These are phyloP conservation scores for Brotogeris chrysoptera DNA, from an alignment of 2,797 vertebrate genomes.

Conservation along the genomic window DNA sequence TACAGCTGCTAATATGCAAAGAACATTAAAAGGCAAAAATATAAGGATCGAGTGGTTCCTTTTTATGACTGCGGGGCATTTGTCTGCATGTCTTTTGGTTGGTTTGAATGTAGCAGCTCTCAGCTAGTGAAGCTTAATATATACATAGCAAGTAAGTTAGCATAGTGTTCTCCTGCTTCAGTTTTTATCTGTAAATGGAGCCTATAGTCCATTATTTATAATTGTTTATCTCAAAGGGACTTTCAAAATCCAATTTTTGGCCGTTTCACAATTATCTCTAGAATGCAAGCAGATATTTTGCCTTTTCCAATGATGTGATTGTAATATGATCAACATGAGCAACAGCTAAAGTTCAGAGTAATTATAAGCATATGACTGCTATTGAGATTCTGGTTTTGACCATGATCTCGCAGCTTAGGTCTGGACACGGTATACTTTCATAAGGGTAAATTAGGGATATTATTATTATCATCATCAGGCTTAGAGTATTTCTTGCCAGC, in stretches of 20 bases:
- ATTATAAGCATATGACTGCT: background rate
- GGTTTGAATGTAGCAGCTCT: background rate
- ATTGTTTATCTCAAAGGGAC: conserved; percentile 24
- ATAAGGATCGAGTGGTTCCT: background rate
- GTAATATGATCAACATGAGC: background rate
- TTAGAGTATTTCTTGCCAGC: background rate
- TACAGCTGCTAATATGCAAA: background rate
- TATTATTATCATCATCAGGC: background rate
- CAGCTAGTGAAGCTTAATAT: background rate
- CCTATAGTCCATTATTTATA: background rate
- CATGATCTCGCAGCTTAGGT: background rate
- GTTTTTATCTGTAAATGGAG: conserved; percentile 21
- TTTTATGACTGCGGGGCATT: background rate
- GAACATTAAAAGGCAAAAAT: background rate
- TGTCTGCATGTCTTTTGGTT: background rate
- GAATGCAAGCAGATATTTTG: conserved; percentile 20
- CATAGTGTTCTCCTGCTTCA: background rate
- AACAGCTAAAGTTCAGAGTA: conserved; percentile 16
- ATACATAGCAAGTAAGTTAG: background rate
- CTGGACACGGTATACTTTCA: background rate
- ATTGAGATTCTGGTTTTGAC: conserved; percentile 3
- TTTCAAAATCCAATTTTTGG: background rate
- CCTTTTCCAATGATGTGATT: conserved; percentile 16
- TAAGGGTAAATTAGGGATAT: background rate
- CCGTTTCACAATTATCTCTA: conserved; percentile 32